Evolutionary conservation across 2,113 vertebrate genomes (phyloP), one percentile per base, ranked within the genome.

Genomic region (Tretioscincus oriximinensis): DNA sequence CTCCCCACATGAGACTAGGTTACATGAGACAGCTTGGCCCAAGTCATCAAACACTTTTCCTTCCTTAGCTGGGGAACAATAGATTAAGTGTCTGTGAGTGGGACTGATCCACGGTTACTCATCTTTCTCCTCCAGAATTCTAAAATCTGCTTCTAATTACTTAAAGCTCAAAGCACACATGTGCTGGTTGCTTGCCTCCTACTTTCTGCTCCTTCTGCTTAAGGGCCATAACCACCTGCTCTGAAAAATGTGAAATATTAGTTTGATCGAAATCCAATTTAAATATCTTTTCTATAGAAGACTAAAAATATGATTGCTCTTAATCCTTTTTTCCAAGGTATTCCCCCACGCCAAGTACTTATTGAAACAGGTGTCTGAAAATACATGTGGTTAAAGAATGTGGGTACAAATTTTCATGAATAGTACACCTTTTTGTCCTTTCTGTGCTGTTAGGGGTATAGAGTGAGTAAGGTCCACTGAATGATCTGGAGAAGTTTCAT

Each of bases 1-100:
- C 89, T 93, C 69, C 85, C 90, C 92, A 90, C 88, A 91, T 54
- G 89, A 92, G 89, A 90, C 84, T 84, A 83, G n/a, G 66, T 81
- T 90, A 70, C 77, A 91, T 74, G 79, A 88, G 86, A 82, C 64
- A 9, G 72, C 82, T 76, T 77, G 72, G 81, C 81, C 86, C 28
- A 75, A n/a, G 82, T 24, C 72, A 86, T 79, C 85, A 90, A 86
- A 88, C 84, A 16, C 47, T n/a, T 85, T 58, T 84, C 71, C 66
- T 82, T 85, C 85, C 82, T 81, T 73, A 87, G 69, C n/a, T 0
- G 0, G 47, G 76, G 76, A 90, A 90, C 87, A 90, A 89, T 85
- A 81, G 76, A 0, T 0, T 58, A 84, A 90, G 74, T 82, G 84
- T 84, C 86, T 90, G 75, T 61, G 74, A 63, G 67, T n/a, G 68